A percentile compares a stretch with the other conserved stretches of the same genome.
phyloP scores from a whole-genome alignment of 1,140 invertebrate species.

The Drosophila littoralis region DNA sequence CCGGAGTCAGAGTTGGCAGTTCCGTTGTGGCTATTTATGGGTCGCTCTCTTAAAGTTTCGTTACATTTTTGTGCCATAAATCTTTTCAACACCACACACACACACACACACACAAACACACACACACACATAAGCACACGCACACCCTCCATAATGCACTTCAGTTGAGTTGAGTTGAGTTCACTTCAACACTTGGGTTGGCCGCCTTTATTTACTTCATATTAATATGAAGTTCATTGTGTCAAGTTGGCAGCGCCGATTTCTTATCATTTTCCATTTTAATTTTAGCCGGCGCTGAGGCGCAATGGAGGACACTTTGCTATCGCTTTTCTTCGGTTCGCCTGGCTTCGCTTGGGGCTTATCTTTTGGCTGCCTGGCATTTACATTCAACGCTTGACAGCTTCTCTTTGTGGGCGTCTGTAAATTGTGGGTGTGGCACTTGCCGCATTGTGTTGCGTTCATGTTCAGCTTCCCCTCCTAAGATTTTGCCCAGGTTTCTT shows the following conservation, averaged over 20 bases:
- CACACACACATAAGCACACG: slow-evolving; percentile 45
- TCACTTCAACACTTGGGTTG: slow-evolving; percentile 60
- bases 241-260: slow-evolving; percentile 76
- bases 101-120: slow-evolving; percentile 37
- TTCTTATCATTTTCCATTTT: slow-evolving; percentile 74
- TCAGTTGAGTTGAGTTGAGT: slow-evolving; percentile 52
- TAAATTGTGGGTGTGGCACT: slow-evolving; percentile 6
- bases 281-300: slow-evolving; percentile 47
- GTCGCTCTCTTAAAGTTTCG: slow-evolving; percentile 68
- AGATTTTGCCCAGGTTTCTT: slow-evolving; percentile 6
- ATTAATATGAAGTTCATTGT: slow-evolving; percentile 82
- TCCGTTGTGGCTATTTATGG: slow-evolving; percentile 66
- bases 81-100: slow-evolving; percentile 67
- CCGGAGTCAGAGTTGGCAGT: slow-evolving; percentile 24
- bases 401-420: slow-evolving; percentile 59
- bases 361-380: slow-evolving; percentile 78
- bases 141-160: slow-evolving; percentile 34
- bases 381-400: slow-evolving; percentile 81
- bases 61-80: slow-evolving; percentile 70
- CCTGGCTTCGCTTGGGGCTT: slow-evolving; percentile 59
- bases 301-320: slow-evolving; percentile 45
- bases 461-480: slow-evolving; percentile 16
- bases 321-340: slow-evolving; percentile 44
- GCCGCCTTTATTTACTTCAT: slow-evolving; percentile 74
- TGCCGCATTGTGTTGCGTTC: slow-evolving; percentile 25